Base-by-base conservation (phyloP, 1,140 invertebrate species). In the Cataglyphis hispanica region DNA sequence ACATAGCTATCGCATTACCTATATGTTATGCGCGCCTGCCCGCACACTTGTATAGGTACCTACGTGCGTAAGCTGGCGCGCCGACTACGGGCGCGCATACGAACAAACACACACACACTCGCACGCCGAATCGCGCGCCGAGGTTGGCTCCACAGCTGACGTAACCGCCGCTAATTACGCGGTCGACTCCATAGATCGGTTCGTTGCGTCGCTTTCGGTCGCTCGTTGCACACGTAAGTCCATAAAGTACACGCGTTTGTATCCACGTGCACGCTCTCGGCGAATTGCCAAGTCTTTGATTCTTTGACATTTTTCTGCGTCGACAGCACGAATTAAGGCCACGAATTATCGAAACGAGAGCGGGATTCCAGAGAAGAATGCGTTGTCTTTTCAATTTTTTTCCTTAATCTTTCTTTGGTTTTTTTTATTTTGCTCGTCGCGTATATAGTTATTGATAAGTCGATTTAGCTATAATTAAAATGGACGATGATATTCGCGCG, bases 141-240 rank as follows among this genome's bases (percentile, higher is more conserved):
- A 84, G 86, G 85, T 87, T 90, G 87, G 91, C 90, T 93, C 91
- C 87, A 50, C 46, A 89, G 86, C 90, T 93, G 92, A 93, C 89
- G 91, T 93, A 93, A 93, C 89, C 87, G 87, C 86, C 87, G 89
- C 89, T 93, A 93, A 93, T 93, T 93, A 93, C 89, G 67, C 90
- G 69, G 75, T 78, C 85, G 89, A 88, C 86, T 85, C 87, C 78
- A 83, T 91, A 87, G 90, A 92, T 91, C 91, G 90, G 85, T 78
- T 84, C 86, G 87, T 91, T 87, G 89, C 76, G 84, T 89, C 87
- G 63, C 40, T 61, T 66, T 53, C 37, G 84, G 64, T 67, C 77
- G 77, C 86, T 87, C 83, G 87, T 78, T 89, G 72, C 86, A 63
- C 70, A 76, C 70, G 22, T 56, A 72, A 86, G 70, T 89, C 16